phyloP scores from a whole-genome alignment of 2,888 invertebrate species.

The Bhutanitis thaidina region DNA sequence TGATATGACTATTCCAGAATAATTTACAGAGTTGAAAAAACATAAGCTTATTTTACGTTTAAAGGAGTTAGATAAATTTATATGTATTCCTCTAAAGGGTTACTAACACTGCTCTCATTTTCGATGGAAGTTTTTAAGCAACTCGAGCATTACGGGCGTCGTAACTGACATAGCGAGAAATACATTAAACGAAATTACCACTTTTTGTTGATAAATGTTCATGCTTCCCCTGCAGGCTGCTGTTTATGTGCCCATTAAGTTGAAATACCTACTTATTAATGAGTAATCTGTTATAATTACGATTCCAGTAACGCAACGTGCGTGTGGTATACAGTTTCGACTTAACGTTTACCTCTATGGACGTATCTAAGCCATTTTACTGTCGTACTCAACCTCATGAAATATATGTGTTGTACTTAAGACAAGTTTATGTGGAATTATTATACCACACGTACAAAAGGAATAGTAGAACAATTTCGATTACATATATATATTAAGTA shows the following conservation, averaged over 20 bases:
- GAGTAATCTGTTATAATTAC: conserved; percentile 70
- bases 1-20: no score
- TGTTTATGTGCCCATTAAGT: conserved; percentile 74
- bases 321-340: conserved; percentile 25
- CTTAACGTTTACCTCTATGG: conserved; percentile 17
- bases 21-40: no score
- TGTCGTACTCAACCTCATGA: conserved; percentile 5
- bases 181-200: conserved; percentile 68
- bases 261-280: conserved; percentile 73
- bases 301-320: conserved; percentile 48
- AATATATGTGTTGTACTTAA: conserved; percentile 7
- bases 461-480: no score
- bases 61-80: no score
- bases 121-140: conserved; percentile 47
- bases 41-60: no score
- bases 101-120: conserved; percentile 37
- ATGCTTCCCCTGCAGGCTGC: conserved; percentile 52
- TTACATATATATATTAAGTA: no score
- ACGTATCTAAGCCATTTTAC: conserved; percentile 12
- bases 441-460: conserved; percentile 5
- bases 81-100: conserved; percentile 29
- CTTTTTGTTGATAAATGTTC: conserved; percentile 74
- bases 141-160: conserved; percentile 47
- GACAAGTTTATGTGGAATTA: conserved; percentile 14
- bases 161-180: conserved; percentile 55